Conservation (phyloP, 1,140 invertebrate species). For the Lordiphosa mommai region DNA sequence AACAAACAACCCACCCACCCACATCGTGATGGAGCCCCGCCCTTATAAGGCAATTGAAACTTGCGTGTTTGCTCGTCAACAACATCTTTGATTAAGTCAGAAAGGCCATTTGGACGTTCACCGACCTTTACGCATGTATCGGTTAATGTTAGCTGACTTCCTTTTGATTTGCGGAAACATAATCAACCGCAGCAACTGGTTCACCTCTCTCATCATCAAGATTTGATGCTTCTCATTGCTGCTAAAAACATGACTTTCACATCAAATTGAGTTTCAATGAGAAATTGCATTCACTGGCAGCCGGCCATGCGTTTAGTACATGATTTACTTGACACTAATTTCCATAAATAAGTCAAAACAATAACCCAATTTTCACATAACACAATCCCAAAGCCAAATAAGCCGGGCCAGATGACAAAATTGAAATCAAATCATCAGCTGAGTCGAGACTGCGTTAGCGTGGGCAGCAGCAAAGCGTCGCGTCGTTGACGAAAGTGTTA, state of each 20-base stretch:
- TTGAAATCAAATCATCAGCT: slow-evolving; percentile 17
- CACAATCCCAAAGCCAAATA: slow-evolving; percentile 28
- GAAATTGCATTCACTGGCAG: slow-evolving; percentile 38
- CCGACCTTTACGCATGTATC: slow-evolving; percentile 49
- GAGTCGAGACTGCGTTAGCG: slow-evolving; percentile 23
- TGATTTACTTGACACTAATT: slow-evolving; percentile 78
- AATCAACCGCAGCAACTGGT: slow-evolving; percentile 42
- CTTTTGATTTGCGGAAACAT: slow-evolving; percentile 51
- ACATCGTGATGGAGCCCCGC: too few relatives aligned
- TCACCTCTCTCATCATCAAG: slow-evolving; percentile 49
- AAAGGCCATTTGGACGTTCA: slow-evolving; percentile 55
- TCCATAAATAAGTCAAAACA: slow-evolving; percentile 76
- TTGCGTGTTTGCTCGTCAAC: neutral
- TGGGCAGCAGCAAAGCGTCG: slow-evolving; percentile 30
- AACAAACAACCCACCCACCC: too few relatives aligned
- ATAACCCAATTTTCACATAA: slow-evolving; percentile 71
- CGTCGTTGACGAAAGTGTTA: slow-evolving; percentile 61
- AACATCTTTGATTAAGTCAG: slow-evolving; percentile 35
- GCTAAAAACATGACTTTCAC: neutral
- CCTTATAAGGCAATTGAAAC: neutral
- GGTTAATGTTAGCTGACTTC: slow-evolving; percentile 10
- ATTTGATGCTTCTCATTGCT: slow-evolving; percentile 47
- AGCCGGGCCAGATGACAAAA: neutral
- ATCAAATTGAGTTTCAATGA: slow-evolving; percentile 44
- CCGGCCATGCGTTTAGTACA: slow-evolving; percentile 21